These are phyloP conservation scores for Aramus guarauna DNA, from an alignment of 2,113 vertebrate genomes.

Conservation along the genomic window DNA sequence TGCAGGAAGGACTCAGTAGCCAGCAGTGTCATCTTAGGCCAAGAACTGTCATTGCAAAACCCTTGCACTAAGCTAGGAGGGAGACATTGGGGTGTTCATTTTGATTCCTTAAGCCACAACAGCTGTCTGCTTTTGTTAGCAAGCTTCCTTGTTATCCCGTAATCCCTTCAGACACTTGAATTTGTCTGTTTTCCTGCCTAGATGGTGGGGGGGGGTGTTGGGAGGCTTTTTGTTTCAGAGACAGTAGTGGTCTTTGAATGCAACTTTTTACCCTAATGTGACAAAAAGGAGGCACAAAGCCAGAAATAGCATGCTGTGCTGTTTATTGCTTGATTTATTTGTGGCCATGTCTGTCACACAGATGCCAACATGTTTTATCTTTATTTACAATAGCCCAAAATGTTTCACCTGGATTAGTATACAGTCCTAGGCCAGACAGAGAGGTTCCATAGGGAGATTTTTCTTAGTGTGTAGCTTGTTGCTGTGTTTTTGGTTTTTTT, in stretches of 20 bases:
- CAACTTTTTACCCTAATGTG: slow-evolving; percentile 54
- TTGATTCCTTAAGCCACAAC: background rate
- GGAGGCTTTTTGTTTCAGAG: slow-evolving; percentile 16
- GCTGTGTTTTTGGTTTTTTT: background rate
- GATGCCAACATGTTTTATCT: slow-evolving; percentile 63
- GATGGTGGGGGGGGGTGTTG: background rate
- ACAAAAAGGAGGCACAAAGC: slow-evolving; percentile 60
- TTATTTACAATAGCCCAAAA: slow-evolving; percentile 42
- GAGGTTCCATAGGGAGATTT: background rate
- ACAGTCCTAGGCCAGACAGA: background rate
- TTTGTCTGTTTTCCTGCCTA: slow-evolving; percentile 26
- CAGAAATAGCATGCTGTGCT: slow-evolving; percentile 55
- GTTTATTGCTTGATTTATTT: slow-evolving; percentile 66
- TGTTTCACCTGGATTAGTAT: slow-evolving; percentile 43
- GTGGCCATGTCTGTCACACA: slow-evolving; percentile 55
- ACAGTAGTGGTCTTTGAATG: slow-evolving; percentile 32
- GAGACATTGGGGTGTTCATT: background rate
- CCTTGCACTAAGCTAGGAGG: background rate
- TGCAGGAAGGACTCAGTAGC: background rate
- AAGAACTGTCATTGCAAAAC: background rate
- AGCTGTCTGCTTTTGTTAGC: slow-evolving; percentile 47
- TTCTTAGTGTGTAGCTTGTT: background rate
- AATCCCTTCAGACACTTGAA: slow-evolving; percentile 36
- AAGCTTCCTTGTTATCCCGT: background rate
- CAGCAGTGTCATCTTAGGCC: background rate